Base-by-base conservation (phyloP, 30 jellyfish, hydroid and myxozoan species). In the Hydractinia echinata region DNA sequence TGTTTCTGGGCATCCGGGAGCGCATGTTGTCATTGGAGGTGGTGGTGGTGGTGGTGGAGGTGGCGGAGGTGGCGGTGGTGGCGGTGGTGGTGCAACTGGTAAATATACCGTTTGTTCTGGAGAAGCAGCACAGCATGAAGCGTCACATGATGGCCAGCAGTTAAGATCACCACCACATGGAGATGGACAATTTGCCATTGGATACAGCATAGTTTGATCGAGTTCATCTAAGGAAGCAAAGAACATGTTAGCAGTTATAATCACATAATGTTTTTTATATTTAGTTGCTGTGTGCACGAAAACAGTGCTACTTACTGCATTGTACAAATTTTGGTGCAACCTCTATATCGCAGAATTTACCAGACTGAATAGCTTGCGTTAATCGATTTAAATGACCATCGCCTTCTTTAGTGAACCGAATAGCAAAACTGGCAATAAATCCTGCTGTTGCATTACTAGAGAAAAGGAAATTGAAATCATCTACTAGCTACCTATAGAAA, bases 11-110 rank as follows among this genome's bases (percentile, higher is more conserved):
- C 97, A 90, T 39, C 97, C 97, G 7, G 91, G 86, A 4, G 97
- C 97, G 66, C 97, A 90, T 72, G 52, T 44, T 11, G 95, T 81
- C 73, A 78, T 62, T 49, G 88, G 80, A 6, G 89, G 83, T 67
- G 96, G 96, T 13, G 94, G 96, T 5, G 96, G 96, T 19, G 96
- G 96, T 11, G 97, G 95, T 9, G 85, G 94, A 53, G 95, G 93
- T 5, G 93, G 96, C 54, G 87, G 95, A n/a, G 97, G 89, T 8
- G 89, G 88, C 8, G 89, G 91, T 4, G 91, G 91, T 51, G 91
- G 89, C 11, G 87, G 88, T 82, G 89, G 89, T 14, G 87, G 87
- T 18, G 95, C 94, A 19, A 85, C 83, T 5, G 97, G 94, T 48
- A 85, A 86, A 51, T 81, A 78, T 50, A 85, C 83, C 30, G 88